phyloP scores from a whole-genome alignment of 2,888 invertebrate species.

The Oxycera nigricornis region DNA sequence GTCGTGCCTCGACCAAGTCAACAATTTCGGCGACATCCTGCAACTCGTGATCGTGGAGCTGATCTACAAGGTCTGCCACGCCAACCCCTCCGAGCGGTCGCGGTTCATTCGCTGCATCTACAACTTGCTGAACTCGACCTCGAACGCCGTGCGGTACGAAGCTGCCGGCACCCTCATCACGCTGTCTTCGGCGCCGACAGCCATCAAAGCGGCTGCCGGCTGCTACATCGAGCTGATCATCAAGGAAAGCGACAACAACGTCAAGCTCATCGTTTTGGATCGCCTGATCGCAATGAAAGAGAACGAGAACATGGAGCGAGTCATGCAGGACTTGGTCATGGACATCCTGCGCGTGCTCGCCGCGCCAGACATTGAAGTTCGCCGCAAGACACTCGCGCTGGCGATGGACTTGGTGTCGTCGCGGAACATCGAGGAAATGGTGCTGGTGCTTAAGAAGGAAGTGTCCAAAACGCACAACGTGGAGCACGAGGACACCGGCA shows the following conservation, averaged over 20 bases:
- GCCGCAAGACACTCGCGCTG: constrained; percentile 82
- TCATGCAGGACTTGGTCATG: constrained; percentile 91
- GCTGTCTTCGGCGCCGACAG: constrained; percentile 96
- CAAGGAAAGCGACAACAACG: constrained; percentile 99
- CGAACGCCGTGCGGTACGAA: constrained; percentile 97
- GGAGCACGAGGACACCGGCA: constrained; percentile 94
- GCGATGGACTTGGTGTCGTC: constrained; percentile 91
- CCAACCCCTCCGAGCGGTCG: constrained; percentile 93
- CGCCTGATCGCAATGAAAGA: constrained; percentile 88
- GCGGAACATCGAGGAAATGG: constrained; percentile 95
- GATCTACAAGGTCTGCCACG: constrained; percentile 98
- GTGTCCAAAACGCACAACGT: constrained; percentile 87
- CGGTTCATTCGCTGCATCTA: constrained; percentile 99
- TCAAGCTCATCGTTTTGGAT: constrained; percentile 97
- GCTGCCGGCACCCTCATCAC: constrained; percentile 98
- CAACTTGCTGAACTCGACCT: constrained; percentile 92
- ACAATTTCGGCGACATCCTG: constrained; percentile 94
- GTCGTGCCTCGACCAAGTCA: constrained; percentile 92
- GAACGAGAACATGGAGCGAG: constrained; percentile 82
- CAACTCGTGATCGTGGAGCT: constrained; percentile 98
- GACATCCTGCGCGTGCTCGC: constrained; percentile 93
- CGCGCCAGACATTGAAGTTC: constrained; percentile 93
- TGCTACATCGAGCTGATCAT: constrained; percentile 98
- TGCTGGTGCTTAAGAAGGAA: constrained; percentile 89
- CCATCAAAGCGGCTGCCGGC: constrained; percentile 95